phyloP scores from a whole-genome alignment of 1,140 invertebrate species.

The Cotesia vestalis region DNA sequence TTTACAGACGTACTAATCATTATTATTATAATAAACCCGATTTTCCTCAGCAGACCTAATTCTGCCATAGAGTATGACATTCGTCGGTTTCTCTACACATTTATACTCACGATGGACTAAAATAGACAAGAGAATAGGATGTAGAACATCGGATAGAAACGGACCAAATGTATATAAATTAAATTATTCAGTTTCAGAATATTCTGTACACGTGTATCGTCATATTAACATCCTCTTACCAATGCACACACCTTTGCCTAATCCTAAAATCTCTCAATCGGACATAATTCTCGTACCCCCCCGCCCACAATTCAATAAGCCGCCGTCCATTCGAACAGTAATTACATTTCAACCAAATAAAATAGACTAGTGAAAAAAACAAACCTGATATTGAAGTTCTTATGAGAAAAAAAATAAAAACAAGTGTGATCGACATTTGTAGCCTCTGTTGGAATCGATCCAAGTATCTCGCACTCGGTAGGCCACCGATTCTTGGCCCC shows the following conservation, averaged over 20 bases:
- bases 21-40: no score
- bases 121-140: conserved; percentile 19
- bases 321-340: background rate
- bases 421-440: conserved; percentile 54
- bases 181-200: conserved; percentile 26
- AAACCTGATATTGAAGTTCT: conserved; percentile 56
- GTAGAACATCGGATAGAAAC: background rate
- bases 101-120: background rate
- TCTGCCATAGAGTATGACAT: no score
- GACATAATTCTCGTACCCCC: no score
- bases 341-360: conserved; percentile 12
- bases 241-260: background rate
- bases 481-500: conserved; percentile 60
- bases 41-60: no score
- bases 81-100: background rate
- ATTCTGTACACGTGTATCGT: conserved; percentile 33
- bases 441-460: conserved; percentile 53
- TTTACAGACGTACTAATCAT: no score
- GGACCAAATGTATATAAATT: conserved; percentile 24
- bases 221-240: conserved; percentile 27
- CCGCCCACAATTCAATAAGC: background rate
- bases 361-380: conserved; percentile 38
- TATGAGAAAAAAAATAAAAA: conserved; percentile 56
- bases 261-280: conserved; percentile 27
- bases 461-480: conserved; percentile 53